A percentile compares a stretch with the other conserved stretches of the same genome.
Evolutionary conservation across 2,888 invertebrate species (phyloP).

Genomic region (Drosophila rubida): DNA sequence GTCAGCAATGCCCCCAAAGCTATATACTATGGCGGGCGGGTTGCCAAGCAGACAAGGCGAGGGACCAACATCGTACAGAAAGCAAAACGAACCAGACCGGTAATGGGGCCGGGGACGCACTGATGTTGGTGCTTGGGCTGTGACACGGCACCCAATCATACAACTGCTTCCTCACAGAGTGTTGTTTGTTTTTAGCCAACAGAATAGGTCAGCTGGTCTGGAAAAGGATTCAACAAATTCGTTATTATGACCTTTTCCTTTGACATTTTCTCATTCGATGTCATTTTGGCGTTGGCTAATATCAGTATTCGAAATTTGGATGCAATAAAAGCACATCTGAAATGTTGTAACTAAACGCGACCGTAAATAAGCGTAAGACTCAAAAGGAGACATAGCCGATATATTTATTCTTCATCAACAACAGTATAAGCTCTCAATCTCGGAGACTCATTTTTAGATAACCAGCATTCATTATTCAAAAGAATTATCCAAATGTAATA

Average conservation of each 20-base stretch:
- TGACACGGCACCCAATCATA: slow-evolving; percentile 76
- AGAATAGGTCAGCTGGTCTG: not conserved
- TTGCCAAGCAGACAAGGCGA: slow-evolving; percentile 66
- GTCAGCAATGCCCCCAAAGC: slow-evolving; percentile 85
- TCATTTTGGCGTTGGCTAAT: no score
- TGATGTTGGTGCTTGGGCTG: slow-evolving; percentile 6
- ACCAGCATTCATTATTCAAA: no score
- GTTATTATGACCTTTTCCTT: not conserved
- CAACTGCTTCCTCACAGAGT: slow-evolving; percentile 54
- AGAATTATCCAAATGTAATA: no score
- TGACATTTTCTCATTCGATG: no score
- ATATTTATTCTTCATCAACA: no score
- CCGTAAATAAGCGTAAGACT: no score
- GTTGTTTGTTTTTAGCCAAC: not conserved
- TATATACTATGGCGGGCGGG: slow-evolving; percentile 68
- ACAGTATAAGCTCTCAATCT: no score
- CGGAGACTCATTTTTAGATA: no score
- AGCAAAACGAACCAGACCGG: slow-evolving; percentile 7
- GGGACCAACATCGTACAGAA: slow-evolving; percentile 17
- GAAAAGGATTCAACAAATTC: not conserved
- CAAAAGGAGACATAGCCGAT: no score
- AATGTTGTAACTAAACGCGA: no score
- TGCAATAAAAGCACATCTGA: no score
- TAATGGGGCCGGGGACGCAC: not conserved
- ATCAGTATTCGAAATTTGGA: no score